These are phyloP conservation scores for Noctua janthina DNA, from an alignment of 2,888 invertebrate species.

Conservation along the genomic window DNA sequence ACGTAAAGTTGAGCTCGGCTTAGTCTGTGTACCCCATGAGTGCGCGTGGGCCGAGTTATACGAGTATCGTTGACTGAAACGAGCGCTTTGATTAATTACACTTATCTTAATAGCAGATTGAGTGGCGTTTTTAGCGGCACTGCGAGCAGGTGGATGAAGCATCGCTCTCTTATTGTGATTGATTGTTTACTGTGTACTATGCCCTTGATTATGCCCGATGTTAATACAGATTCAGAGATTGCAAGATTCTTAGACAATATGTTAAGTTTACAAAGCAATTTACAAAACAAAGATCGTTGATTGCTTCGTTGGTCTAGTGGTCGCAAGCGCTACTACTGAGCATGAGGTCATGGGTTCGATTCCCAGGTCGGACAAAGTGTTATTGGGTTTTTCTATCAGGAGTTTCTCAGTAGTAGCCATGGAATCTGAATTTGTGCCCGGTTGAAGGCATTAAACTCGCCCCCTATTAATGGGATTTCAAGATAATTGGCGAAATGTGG, in stretches of 20 bases:
- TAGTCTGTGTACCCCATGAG: slow-evolving; percentile 64
- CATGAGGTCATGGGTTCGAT: no score
- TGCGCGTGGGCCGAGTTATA: slow-evolving; percentile 59
- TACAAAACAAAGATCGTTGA: not conserved
- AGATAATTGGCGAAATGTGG: no score
- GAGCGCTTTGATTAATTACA: slow-evolving; percentile 76
- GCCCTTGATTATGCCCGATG: not conserved
- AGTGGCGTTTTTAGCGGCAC: slow-evolving; percentile 54
- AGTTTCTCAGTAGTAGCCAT: no score
- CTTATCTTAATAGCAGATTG: slow-evolving; percentile 69
- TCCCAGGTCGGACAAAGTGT: no score
- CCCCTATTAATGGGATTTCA: no score
- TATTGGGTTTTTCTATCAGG: no score
- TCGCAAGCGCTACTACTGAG: no score
- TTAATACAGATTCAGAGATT: not conserved
- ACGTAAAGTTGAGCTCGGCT: slow-evolving; percentile 74
- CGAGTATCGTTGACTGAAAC: slow-evolving; percentile 56
- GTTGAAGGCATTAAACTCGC: no score
- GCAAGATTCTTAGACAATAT: not conserved
- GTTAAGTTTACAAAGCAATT: not conserved
- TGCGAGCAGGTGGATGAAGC: slow-evolving; percentile 46
- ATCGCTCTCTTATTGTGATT: slow-evolving; percentile 45
- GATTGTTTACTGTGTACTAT: slow-evolving; percentile 15
- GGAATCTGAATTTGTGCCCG: no score
- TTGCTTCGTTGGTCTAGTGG: no score